phyloP scores from a whole-genome alignment of 1,140 invertebrate species.

The Ceratosolen solmsi region DNA sequence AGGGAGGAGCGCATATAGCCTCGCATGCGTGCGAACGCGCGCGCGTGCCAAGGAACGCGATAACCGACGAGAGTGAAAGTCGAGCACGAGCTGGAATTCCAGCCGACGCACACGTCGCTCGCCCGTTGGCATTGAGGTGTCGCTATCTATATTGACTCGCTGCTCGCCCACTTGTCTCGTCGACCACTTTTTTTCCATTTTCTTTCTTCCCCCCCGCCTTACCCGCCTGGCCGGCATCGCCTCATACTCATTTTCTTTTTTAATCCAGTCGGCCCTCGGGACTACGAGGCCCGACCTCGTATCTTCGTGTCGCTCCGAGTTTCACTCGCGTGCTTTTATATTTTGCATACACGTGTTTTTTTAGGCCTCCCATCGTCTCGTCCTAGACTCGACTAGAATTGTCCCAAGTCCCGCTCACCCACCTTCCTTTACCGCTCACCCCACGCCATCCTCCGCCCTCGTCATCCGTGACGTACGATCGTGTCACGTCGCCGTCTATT shows the following conservation, averaged over 20 bases:
- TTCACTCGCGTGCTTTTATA: not conserved
- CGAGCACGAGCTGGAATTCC: conserved; percentile 60
- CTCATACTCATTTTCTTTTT: no score
- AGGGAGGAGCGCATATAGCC: not conserved
- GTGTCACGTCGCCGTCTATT: no score
- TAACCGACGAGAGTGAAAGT: conserved; percentile 64
- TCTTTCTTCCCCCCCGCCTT: not conserved
- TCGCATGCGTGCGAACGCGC: not conserved
- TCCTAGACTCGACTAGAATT: no score
- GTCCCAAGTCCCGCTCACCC: no score
- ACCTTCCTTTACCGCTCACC: no score
- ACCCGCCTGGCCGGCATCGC: not conserved
- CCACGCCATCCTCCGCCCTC: no score
- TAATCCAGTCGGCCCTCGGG: not conserved
- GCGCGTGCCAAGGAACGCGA: conserved; percentile 16
- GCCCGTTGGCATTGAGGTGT: conserved; percentile 60
- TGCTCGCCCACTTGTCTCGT: conserved; percentile 10
- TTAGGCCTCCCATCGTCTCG: no score
- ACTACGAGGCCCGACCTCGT: not conserved
- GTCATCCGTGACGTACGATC: no score
- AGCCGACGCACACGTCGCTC: conserved; percentile 51
- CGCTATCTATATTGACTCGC: conserved; percentile 54
- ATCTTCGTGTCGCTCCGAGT: no score
- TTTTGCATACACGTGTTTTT: not conserved
- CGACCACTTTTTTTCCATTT: conserved; percentile 17